Conservation (phyloP, 2,113 vertebrate genomes). For the Gorilla gorilla region DNA sequence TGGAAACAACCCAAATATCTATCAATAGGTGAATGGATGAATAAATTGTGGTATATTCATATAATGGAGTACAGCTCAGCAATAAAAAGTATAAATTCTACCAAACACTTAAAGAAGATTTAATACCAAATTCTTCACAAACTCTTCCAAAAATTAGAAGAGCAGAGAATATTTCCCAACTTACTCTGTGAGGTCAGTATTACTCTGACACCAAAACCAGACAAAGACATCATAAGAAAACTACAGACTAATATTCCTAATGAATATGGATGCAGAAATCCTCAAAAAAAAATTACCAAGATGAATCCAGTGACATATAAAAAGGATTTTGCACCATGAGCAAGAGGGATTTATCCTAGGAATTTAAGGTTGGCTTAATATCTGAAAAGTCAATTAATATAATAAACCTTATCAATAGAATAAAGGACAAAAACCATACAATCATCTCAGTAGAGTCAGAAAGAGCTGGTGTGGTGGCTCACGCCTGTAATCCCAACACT, state of each 20-base stretch:
- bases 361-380: conserved; percentile 1
- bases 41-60: neutral
- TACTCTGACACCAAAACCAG: neutral
- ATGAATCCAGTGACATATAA: neutral
- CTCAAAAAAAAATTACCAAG: neutral
- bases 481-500: neutral
- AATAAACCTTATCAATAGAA: neutral
- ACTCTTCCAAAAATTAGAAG: conserved; percentile 9
- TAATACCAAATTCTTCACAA: conserved; percentile 28
- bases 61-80: conserved; percentile 5
- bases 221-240: neutral
- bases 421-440: neutral
- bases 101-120: conserved; percentile 14
- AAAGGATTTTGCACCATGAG: neutral
- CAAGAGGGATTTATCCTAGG: neutral
- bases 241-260: neutral
- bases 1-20: conserved; percentile 5
- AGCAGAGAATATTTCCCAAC: neutral
- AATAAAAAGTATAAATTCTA: conserved; percentile 25
- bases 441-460: neutral
- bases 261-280: neutral
- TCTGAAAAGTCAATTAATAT: neutral
- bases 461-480: neutral
- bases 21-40: neutral
- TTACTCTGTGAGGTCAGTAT: neutral